Evolutionary conservation across 2,888 invertebrate species (phyloP).

Genomic region (Hemaris fuciformis): DNA sequence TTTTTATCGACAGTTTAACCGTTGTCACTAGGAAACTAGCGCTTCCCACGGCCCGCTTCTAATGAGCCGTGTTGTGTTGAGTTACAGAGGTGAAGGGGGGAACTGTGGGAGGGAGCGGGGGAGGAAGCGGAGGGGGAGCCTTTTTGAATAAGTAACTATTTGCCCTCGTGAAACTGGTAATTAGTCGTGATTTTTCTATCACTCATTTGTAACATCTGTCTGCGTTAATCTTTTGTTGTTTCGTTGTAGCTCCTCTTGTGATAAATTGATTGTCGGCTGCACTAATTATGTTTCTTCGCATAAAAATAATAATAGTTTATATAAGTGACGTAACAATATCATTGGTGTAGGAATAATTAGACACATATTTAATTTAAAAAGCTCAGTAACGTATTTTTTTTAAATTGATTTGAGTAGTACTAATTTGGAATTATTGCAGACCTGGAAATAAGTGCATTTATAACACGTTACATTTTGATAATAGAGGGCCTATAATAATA

Average conservation of each 20-base stretch:
- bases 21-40: slow-evolving; percentile 50
- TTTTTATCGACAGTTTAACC: slow-evolving; percentile 1
- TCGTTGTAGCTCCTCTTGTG: neutral
- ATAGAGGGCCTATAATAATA: too few species aligned
- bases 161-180: slow-evolving; percentile 47
- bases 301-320: neutral
- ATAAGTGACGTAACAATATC: too few species aligned
- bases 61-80: slow-evolving; percentile 77
- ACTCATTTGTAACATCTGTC: slow-evolving; percentile 22
- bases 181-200: slow-evolving; percentile 45
- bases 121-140: slow-evolving; percentile 33
- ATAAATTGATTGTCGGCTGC: neutral
- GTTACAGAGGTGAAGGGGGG: slow-evolving; percentile 47
- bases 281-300: neutral
- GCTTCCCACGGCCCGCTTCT: slow-evolving; percentile 76
- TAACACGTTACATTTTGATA: too few species aligned
- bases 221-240: neutral
- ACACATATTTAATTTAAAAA: too few species aligned
- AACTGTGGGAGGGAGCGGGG: too few species aligned
- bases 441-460: too few species aligned
- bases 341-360: too few species aligned
- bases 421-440: too few species aligned
- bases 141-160: slow-evolving; percentile 58
- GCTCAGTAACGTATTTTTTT: too few species aligned
- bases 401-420: too few species aligned